These are phyloP conservation scores for Danio tinwini DNA, from an alignment of 2,797 vertebrate species.

Conservation along the genomic window DNA sequence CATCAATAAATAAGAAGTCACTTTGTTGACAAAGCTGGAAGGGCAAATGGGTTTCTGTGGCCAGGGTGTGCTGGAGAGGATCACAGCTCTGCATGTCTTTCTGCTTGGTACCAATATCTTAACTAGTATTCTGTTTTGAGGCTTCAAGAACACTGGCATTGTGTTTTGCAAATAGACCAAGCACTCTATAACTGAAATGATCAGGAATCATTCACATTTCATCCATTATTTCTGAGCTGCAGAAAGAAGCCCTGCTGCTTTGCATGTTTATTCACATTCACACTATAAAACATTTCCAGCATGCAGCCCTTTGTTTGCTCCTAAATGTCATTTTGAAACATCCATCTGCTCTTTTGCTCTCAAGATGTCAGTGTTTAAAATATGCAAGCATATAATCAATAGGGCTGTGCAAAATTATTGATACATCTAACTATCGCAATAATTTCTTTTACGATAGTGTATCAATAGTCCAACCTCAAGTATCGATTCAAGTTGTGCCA, in stretches of 20 bases:
- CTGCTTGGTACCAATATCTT: constrained; percentile 44
- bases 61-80: constrained; percentile 29
- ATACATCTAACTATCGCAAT: too few species aligned
- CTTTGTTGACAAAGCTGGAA: constrained; percentile 33
- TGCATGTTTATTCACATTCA: neutral
- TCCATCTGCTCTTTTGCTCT: constrained; percentile 21
- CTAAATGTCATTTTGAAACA: neutral
- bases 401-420: too few species aligned
- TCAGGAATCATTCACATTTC: constrained; percentile 27
- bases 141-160: constrained; percentile 52
- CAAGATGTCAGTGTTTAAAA: neutral
- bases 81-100: constrained; percentile 23
- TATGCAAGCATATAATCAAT: neutral
- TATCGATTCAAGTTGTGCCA: too few species aligned
- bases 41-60: constrained; percentile 31
- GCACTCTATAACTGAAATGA: constrained; percentile 27
- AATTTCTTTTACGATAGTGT: too few species aligned
- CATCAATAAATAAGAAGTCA: constrained; percentile 38
- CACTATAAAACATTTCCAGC: neutral
- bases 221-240: constrained; percentile 13
- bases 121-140: constrained; percentile 9
- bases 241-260: constrained; percentile 4
- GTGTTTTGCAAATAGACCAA: constrained; percentile 54
- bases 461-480: too few species aligned
- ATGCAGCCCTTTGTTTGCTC: too few species aligned